Evolutionary conservation across 1,140 invertebrate species (phyloP).

Genomic region (Hetaerina americana): DNA sequence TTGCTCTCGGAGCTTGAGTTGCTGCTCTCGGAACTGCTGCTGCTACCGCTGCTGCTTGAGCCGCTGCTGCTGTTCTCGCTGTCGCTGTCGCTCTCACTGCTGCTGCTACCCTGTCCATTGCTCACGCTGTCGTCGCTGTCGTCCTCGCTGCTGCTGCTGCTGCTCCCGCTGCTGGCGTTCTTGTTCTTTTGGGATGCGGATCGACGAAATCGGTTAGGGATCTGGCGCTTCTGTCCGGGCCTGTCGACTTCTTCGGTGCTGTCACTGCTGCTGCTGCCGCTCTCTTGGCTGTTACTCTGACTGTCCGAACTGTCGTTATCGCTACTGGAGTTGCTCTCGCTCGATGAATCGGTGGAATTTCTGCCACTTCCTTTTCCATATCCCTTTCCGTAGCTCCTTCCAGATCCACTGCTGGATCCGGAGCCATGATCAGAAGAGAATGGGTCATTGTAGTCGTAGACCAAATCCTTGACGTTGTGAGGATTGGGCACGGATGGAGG

Average conservation of each 20-base stretch:
- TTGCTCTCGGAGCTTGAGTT: background rate
- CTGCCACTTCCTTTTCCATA: background rate
- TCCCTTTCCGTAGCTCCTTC: background rate
- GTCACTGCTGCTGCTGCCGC: slow-evolving; percentile 6
- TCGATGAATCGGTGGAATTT: slow-evolving; percentile 6
- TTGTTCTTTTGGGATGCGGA: slow-evolving; percentile 7
- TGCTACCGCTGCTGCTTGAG: no score
- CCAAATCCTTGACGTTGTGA: slow-evolving; percentile 35
- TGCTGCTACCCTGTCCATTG: slow-evolving; percentile 17
- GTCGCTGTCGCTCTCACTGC: slow-evolving; percentile 13
- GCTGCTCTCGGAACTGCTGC: slow-evolving; percentile 5
- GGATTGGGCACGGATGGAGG: slow-evolving; percentile 20
- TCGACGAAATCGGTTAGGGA: slow-evolving; percentile 2
- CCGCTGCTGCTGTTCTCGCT: slow-evolving; percentile 4
- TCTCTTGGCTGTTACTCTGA: no score
- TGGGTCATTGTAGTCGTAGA: slow-evolving; percentile 34
- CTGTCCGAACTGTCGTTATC: no score
- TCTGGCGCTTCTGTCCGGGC: slow-evolving; percentile 24
- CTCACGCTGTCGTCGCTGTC: background rate
- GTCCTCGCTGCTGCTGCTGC: background rate
- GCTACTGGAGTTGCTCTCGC: slow-evolving; percentile 14
- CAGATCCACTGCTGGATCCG: background rate
- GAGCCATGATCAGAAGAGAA: slow-evolving; percentile 7
- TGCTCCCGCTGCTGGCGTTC: background rate
- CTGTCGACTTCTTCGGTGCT: slow-evolving; percentile 8